Evolutionary conservation across 1,140 invertebrate species (phyloP).

Genomic region (Drosophila simulans): DNA sequence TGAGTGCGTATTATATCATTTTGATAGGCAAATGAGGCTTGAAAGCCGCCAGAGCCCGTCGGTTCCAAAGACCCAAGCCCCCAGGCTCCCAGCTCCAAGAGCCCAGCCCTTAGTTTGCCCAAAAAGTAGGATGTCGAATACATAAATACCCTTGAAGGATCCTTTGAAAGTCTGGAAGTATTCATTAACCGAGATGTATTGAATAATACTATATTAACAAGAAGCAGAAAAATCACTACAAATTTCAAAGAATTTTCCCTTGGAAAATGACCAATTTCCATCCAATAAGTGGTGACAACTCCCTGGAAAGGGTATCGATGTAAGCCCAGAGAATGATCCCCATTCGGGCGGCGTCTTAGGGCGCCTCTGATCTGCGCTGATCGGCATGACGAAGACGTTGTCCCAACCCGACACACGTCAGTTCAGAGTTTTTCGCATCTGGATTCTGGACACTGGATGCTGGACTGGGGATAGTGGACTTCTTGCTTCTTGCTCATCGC

Average conservation of each 20-base stretch:
- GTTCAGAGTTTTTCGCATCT: conserved; percentile 43
- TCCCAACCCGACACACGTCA: conserved; percentile 59
- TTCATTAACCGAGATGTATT: too few species aligned
- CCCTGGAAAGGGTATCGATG: neutral
- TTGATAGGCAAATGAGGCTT: conserved; percentile 82
- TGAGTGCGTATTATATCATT: conserved; percentile 76
- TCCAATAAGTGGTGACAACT: neutral
- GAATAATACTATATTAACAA: too few species aligned
- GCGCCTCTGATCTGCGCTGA: conserved; percentile 64
- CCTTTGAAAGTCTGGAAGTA: too few species aligned
- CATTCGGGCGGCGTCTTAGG: conserved; percentile 46
- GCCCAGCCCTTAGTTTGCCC: conserved; percentile 41
- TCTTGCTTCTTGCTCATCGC: conserved; percentile 22
- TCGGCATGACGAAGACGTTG: conserved; percentile 62
- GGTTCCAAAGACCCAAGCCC: conserved; percentile 31
- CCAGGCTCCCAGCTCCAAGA: conserved; percentile 16
- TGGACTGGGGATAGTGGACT: neutral
- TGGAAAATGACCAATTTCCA: neutral
- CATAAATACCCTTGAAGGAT: neutral
- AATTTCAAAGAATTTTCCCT: neutral
- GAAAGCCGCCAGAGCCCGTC: conserved; percentile 62
- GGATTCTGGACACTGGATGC: neutral
- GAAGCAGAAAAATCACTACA: too few species aligned
- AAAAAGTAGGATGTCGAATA: neutral
- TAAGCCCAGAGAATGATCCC: neutral